A percentile compares a stretch with the other conserved stretches of the same genome.
These are phyloP conservation scores for Enchytraeus crypticus DNA, from an alignment of 2,888 invertebrate genomes.

Conservation along the genomic window DNA sequence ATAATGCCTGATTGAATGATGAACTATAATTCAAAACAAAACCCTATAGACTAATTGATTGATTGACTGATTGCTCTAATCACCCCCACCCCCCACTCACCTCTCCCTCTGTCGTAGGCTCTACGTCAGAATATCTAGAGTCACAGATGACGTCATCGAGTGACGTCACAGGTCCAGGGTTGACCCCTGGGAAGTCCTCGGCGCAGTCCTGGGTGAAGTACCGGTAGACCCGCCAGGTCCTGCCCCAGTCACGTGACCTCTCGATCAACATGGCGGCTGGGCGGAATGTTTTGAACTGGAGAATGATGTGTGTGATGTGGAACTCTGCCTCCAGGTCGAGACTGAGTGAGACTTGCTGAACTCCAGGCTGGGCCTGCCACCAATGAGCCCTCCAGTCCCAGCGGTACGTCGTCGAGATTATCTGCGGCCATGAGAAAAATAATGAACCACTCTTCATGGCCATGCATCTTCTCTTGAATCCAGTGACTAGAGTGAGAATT, in stretches of 20 bases:
- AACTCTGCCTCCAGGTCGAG: conserved; percentile 96
- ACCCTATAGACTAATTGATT: no score
- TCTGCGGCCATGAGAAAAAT: no score
- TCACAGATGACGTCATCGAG: conserved; percentile 92
- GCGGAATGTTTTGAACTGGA: conserved; percentile 93
- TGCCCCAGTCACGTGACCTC: conserved; percentile 69
- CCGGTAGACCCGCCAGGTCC: conserved; percentile 81
- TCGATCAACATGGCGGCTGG: conserved; percentile 98
- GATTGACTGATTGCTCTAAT: no score
- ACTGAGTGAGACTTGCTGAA: conserved; percentile 82
- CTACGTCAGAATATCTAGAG: conserved; percentile 81
- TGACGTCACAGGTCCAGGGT: conserved; percentile 62
- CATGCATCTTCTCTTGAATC: no score
- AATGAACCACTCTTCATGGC: no score
- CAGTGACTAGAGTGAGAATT: no score
- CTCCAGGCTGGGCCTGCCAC: conserved; percentile 99
- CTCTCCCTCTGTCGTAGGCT: conserved; percentile 90
- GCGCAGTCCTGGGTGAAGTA: conserved; percentile 94
- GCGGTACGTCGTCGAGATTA: conserved; percentile 10
- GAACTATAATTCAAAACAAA: no score
- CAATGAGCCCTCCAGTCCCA: conserved; percentile 52
- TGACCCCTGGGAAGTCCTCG: conserved; percentile 74
- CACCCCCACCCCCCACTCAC: conserved; percentile 46
- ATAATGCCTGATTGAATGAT: no score
- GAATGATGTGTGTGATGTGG: conserved; percentile 96